Conservation (phyloP, 2,797 vertebrate species). For the Crax fasciolata region DNA sequence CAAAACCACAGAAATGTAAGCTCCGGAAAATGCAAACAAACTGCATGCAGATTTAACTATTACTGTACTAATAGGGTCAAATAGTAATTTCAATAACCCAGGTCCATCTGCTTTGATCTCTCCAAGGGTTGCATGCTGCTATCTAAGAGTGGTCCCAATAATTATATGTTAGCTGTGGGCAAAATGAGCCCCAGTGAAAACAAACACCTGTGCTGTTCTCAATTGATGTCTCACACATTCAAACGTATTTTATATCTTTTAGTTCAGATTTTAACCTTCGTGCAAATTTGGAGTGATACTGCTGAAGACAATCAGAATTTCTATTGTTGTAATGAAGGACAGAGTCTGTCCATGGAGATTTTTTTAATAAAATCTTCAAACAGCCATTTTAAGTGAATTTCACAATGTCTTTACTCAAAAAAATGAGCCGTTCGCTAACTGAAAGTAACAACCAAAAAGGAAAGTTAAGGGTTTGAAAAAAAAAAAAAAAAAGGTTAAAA, state of each 20-base stretch:
- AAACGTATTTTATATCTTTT: conserved; percentile 16
- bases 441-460: conserved; percentile 64
- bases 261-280: conserved; percentile 5
- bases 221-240: neutral
- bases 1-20: neutral
- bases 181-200: conserved; percentile 25
- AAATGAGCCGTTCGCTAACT: conserved; percentile 53
- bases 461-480: conserved; percentile 54
- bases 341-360: conserved; percentile 34
- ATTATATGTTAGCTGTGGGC: conserved; percentile 9
- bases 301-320: conserved; percentile 63
- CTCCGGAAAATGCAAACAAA: conserved; percentile 31
- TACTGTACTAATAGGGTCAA: neutral
- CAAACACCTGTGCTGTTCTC: conserved; percentile 43
- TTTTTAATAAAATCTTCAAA: conserved; percentile 66
- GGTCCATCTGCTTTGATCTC: conserved; percentile 12
- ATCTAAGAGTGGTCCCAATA: neutral
- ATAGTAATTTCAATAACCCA: conserved; percentile 12
- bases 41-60: neutral
- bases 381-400: conserved; percentile 64
- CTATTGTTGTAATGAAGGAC: conserved; percentile 63
- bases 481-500: conserved; percentile 65
- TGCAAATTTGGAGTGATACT: conserved; percentile 27
- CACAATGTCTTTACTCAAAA: conserved; percentile 66
- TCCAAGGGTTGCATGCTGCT: neutral